Conservation (phyloP, 2,888 invertebrate species). For the Cosmia pyralina region DNA sequence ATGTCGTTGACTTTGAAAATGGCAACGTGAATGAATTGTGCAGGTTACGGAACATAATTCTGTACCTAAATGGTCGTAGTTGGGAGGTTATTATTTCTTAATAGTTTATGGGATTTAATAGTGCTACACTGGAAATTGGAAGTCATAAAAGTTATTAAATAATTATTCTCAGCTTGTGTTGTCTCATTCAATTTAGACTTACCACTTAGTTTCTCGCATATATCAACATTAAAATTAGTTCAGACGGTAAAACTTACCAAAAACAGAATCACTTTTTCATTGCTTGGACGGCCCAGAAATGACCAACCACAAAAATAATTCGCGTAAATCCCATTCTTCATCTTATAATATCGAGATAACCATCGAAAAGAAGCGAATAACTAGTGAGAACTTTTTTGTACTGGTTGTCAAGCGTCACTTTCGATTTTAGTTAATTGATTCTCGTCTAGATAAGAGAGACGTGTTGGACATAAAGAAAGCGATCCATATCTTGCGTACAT, state of each 20-base stretch:
- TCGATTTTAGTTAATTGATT: slow-evolving; percentile 86
- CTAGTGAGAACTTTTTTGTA: slow-evolving; percentile 68
- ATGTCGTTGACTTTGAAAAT: slow-evolving; percentile 63
- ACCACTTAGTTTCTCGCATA: not conserved
- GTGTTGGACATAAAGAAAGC: slow-evolving; percentile 75
- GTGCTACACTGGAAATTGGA: not conserved
- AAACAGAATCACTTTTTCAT: no score
- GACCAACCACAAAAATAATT: no score
- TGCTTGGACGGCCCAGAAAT: no score
- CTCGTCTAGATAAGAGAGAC: slow-evolving; percentile 77
- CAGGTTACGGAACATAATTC: slow-evolving; percentile 42
- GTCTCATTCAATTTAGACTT: not conserved
- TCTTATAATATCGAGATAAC: slow-evolving; percentile 9
- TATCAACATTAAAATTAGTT: no score
- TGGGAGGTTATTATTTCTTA: slow-evolving; percentile 35
- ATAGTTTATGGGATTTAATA: slow-evolving; percentile 18
- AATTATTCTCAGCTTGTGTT: not conserved
- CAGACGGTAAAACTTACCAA: no score
- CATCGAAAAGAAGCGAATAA: slow-evolving; percentile 35
- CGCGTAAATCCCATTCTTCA: not conserved
- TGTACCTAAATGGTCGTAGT: slow-evolving; percentile 26
- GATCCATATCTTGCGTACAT: slow-evolving; percentile 61
- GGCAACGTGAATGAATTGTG: slow-evolving; percentile 57
- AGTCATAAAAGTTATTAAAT: slow-evolving; percentile 17
- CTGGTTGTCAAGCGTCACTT: slow-evolving; percentile 71